Base-by-base conservation (phyloP, 2,113 vertebrate species). In the Ptychochromis oligacanthus region DNA sequence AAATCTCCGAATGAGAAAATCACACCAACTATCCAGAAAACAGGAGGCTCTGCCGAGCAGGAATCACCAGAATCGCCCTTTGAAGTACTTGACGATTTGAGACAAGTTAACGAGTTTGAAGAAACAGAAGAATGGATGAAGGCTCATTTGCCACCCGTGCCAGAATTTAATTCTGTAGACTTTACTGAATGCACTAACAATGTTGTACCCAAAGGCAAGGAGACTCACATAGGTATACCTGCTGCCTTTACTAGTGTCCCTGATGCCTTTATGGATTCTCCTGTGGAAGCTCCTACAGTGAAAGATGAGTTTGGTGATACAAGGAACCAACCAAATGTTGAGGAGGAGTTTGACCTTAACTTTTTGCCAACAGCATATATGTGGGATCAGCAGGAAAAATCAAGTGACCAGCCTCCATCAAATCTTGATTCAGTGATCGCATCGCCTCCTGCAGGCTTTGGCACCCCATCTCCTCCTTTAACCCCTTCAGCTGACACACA, bases 1-100 rank as follows among this genome's bases (percentile, higher is more conserved):
- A 72, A 58, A 22, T 43, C 31, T 76, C 4, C 12, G 4, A 8
- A 74, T 74, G 84, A 81, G 12, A 75, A 88, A 6, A 77, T n/a
- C 1, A 31, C 34, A 11, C 88, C 88, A 55, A 79, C 65, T 56
- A 28, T 87, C 62, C 91, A 91, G 82, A 93, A 92, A 64, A 94
- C 56, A 65, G 86, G 80, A 43, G 40, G 79, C 18, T 89, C 90
- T 8, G 72, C 78, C 59, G 94, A 93, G 49, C 90, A 84, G 70
- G 96, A 97, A 34, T 97, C 97, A 17, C 97, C 97, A 2, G 97
- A 97, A 55, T 98, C 97, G 11, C 97, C 97, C 0, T 97, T 97
- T 89, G 97, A 98, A 90, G 95, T 97, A 38, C 95, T 97, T 90
- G 93, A 94, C 78, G 97, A 97, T 80, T 88, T 84, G 28, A 91